These are phyloP conservation scores for Tortrix viridana DNA, from an alignment of 2,888 invertebrate genomes.

Conservation along the genomic window DNA sequence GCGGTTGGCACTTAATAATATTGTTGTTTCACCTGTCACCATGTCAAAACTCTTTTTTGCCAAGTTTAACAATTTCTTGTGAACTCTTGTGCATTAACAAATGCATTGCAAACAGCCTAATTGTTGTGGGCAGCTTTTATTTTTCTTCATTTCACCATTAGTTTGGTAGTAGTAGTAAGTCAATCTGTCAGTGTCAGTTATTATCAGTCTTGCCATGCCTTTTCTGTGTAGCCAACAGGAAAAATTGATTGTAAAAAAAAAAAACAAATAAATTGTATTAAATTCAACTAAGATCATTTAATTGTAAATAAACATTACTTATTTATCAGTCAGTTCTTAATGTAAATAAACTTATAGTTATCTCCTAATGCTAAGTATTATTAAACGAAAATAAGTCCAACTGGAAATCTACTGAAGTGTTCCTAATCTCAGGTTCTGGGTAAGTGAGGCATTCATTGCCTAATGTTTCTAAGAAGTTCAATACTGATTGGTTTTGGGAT, in stretches of 20 bases:
- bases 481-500: constrained; percentile 65
- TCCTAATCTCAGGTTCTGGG: constrained; percentile 74
- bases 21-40: too few species aligned
- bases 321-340: constrained; percentile 39
- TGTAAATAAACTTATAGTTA: constrained; percentile 40
- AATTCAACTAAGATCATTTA: constrained; percentile 41
- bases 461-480: constrained; percentile 73
- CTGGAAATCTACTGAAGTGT: constrained; percentile 71
- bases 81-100: too few species aligned
- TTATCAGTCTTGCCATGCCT: constrained; percentile 1
- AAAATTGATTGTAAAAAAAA: neutral
- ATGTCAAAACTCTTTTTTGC: too few species aligned
- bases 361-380: constrained; percentile 53
- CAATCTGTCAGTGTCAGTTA: too few species aligned
- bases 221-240: constrained; percentile 3
- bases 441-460: constrained; percentile 69
- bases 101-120: too few species aligned
- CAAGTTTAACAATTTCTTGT: too few species aligned
- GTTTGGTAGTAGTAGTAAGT: too few species aligned
- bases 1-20: too few species aligned
- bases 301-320: constrained; percentile 42
- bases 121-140: too few species aligned
- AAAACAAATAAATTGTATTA: constrained; percentile 5
- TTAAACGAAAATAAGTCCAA: constrained; percentile 76
- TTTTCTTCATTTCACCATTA: too few species aligned